Percentiles rank a stretch among this genome's conserved stretches.
Conservation (phyloP, 2,888 invertebrate genomes). For the Lysandra coridon region DNA sequence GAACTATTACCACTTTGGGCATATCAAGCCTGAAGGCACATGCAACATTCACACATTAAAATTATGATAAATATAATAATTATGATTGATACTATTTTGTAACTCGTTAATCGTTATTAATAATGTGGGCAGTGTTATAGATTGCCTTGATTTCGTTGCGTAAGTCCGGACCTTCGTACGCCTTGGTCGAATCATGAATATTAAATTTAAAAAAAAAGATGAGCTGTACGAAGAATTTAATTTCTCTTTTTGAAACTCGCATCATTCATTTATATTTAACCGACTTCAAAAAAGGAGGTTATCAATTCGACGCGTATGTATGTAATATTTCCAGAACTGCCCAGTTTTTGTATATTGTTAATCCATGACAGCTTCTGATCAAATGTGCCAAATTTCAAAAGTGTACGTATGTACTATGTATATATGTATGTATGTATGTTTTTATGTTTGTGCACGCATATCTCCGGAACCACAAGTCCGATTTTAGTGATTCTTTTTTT, state of each 20-base stretch:
- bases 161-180: constrained; percentile 21
- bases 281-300: too few species aligned
- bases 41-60: background rate
- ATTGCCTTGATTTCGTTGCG: constrained; percentile 26
- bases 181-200: constrained; percentile 22
- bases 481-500: too few species aligned
- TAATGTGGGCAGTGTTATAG: constrained; percentile 22
- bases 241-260: background rate
- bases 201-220: constrained; percentile 11
- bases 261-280: background rate
- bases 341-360: too few species aligned
- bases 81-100: background rate
- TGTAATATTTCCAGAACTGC: too few species aligned
- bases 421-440: too few species aligned
- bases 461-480: too few species aligned
- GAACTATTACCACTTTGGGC: background rate
- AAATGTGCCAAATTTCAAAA: too few species aligned
- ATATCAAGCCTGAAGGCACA: background rate
- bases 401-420: too few species aligned
- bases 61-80: constrained; percentile 3
- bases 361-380: too few species aligned
- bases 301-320: too few species aligned
- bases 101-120: constrained; percentile 14
- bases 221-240: background rate
- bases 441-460: too few species aligned